Base-by-base conservation (phyloP, 2,888 invertebrate genomes). In the Caenorhabditis sp. region DNA sequence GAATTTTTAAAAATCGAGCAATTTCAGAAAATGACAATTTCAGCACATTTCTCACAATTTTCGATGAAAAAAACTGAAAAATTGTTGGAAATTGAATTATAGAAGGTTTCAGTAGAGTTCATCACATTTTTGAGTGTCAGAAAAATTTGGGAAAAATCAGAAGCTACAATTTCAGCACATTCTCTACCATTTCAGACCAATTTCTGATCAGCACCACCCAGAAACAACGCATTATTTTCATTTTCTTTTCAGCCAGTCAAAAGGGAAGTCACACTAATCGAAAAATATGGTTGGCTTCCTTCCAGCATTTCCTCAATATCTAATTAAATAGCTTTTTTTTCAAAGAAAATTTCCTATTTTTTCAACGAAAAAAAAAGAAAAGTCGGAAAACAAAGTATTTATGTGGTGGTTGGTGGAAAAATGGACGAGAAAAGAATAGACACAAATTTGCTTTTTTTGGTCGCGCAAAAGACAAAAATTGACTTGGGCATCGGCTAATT, bases 281-380 rank as follows among this genome's bases (percentile, higher is more conserved):
- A 21, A 52, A 20, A 54, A 21, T 23, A 54, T 54, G 14, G 54
- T n/a, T 21, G 54, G 27, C 57, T 26, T 57, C 31, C 26, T 14
- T 5, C 27, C 25, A 53, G 59, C 27, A 60, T 60, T 59, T 66
- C 56, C 57, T 31, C 26, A 56, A 56, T 61, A 60, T 67, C 49
- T 54, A 61, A 56, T 23, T 67, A 60, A 31, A 31, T 31, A 31
- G 31, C 31, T 7, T 4, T 31, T 31, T 31, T 31, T 31, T 31
- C 31, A 7, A 56, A 20, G 36, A 31, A 59, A 54, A 43, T 60
- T 66, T 66, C 59, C 26, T 54, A n/a, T n/a, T 31, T 31, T 31
- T 31, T 31, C 31, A 31, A 31, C 4, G 31, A 31, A 31, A 4
- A 31, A 31, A 3, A 26, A 17, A 26, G 57, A 14, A 20, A 57